Evolutionary conservation across 2,113 vertebrate species (phyloP), one percentile per base, ranked within the genome.

Genomic region (Clarias macrocephalus): DNA sequence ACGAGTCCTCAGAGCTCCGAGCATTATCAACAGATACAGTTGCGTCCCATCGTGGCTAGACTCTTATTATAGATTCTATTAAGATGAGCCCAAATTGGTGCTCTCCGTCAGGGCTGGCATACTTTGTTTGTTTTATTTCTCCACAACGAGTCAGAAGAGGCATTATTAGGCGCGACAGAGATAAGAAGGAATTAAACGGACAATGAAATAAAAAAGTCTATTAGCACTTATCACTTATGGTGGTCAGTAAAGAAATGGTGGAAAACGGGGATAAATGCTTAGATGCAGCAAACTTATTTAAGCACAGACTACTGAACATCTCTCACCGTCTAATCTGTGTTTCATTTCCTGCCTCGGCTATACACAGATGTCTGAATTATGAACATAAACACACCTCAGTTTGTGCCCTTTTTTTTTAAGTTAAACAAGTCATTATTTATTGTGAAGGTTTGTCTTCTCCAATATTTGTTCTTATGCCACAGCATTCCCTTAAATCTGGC

Each of bases 41-140:
- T 91, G 88, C 88, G 89, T 92, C 93, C 93, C 92, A 91, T 92
- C 91, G 94, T 93, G 92, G 91, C 91, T 90, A 92, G 87, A 90
- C 66, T 88, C 93, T 95, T 94, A 95, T 95, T 95, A 95, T 94
- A 95, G 94, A 95, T 95, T 95, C 94, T 92, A 95, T 95, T 95
- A 95, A 94, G 94, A 95, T 95, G 94, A 91, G 93, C 92, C 92
- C 93, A 95, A 94, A 95, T 95, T 94, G 94, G 93, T 93, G 90
- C 93, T 93, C 92, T 93, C 94, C 92, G 93, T 94, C 93, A 94
- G 93, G 91, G 92, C 90, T 42, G 82, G 91, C 92, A 91, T 91
- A 92, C 92, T 91, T 92, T 94, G 93, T 95, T 95, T 95, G 94
- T 94, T 95, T 95, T 94, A 93, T 92, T 90, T 91, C 90, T 88